Conservation (phyloP, 1,140 invertebrate genomes). For the Cardiocondyla obscurior region DNA sequence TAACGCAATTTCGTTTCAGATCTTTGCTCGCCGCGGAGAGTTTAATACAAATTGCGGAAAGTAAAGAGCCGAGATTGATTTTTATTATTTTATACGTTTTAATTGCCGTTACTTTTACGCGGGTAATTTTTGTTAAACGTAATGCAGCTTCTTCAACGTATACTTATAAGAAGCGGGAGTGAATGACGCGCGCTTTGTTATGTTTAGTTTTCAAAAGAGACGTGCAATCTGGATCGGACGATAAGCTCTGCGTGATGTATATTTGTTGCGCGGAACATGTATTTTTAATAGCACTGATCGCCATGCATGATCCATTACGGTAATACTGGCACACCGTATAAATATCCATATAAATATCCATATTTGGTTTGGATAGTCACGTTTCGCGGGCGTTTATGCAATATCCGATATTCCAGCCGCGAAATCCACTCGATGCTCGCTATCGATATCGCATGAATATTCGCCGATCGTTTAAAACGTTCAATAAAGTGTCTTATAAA, state of each 20-base stretch:
- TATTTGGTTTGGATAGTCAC: constrained; percentile 46
- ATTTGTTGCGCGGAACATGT: neutral
- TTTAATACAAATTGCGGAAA: too few species aligned
- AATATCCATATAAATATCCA: constrained; percentile 57
- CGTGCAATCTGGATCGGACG: neutral
- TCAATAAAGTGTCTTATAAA: constrained; percentile 47
- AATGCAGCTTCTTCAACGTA: too few species aligned
- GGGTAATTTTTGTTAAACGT: too few species aligned
- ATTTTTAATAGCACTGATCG: constrained; percentile 34
- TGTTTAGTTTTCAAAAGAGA: neutral
- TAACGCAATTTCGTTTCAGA: neutral
- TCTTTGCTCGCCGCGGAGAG: neutral
- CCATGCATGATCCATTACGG: constrained; percentile 32
- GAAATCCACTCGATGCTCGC: constrained; percentile 17
- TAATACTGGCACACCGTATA: constrained; percentile 23
- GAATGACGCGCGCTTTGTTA: too few species aligned
- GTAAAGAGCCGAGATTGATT: too few species aligned
- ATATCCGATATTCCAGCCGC: constrained; percentile 43
- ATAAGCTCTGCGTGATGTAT: neutral
- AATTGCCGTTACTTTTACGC: too few species aligned
- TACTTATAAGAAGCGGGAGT: too few species aligned
- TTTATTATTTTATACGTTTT: too few species aligned
- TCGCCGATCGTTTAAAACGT: constrained; percentile 23
- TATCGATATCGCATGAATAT: constrained; percentile 40
- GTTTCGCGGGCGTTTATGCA: constrained; percentile 51